Evolutionary conservation across 2,888 invertebrate genomes (phyloP).

Genomic region (Fragum sueziense): DNA sequence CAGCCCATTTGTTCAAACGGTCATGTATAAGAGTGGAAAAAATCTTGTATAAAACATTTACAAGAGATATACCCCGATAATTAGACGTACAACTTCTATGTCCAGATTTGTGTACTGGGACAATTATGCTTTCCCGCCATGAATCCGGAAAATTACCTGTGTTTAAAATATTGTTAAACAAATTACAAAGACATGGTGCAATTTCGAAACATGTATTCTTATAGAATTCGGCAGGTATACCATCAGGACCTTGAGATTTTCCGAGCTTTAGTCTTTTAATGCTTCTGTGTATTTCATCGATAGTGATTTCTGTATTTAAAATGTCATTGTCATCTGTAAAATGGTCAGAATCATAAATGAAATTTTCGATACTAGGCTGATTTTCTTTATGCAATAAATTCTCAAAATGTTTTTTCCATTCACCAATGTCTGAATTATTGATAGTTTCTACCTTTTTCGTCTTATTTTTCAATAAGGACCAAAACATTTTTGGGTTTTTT

Average conservation of each 20-base stretch:
- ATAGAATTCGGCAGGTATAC: conserved; percentile 1
- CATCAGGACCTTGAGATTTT: conserved; percentile 1
- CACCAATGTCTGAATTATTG: not conserved
- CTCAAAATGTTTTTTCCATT: not conserved
- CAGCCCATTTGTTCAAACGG: not conserved
- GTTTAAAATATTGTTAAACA: not conserved
- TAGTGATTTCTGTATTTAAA: not conserved
- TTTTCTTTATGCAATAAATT: not conserved
- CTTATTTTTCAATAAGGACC: not conserved
- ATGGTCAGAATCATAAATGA: not conserved
- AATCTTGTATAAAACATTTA: not conserved
- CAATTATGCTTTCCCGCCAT: not conserved
- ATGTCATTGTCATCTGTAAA: not conserved
- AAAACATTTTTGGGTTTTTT: not conserved
- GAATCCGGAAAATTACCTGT: not conserved
- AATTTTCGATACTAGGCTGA: not conserved
- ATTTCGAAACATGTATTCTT: not conserved
- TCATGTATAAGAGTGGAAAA: not conserved
- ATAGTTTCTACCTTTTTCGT: not conserved
- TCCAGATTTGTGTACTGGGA: conserved; percentile 4
- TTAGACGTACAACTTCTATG: not conserved
- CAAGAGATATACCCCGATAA: not conserved
- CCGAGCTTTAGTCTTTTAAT: not conserved
- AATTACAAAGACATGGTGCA: not conserved
- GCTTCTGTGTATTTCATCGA: conserved; percentile 3